Conservation (phyloP, 2,888 invertebrate species). For the Nowickia ferox region DNA sequence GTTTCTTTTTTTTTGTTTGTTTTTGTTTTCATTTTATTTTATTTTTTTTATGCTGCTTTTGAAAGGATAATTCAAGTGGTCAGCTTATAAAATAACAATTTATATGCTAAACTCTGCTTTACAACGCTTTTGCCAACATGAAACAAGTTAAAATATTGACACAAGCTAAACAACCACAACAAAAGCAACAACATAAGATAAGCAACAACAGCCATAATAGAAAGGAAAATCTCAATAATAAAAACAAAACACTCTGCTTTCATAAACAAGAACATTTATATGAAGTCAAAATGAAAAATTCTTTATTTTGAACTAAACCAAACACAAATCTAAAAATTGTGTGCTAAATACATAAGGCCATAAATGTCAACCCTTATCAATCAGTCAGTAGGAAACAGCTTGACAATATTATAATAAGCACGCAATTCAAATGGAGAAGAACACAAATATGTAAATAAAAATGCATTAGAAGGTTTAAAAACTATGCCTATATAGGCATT, state of each 20-base stretch:
- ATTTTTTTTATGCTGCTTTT: background rate
- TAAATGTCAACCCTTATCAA: conserved; percentile 38
- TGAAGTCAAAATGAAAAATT: conserved; percentile 3
- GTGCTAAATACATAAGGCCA: conserved; percentile 24
- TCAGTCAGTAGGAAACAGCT: conserved; percentile 3
- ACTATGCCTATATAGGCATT: too few relatives aligned
- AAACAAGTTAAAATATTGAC: conserved; percentile 33
- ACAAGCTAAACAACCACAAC: background rate
- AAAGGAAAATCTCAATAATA: background rate
- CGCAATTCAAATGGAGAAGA: too few relatives aligned
- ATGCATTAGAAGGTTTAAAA: too few relatives aligned
- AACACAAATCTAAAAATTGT: conserved; percentile 28
- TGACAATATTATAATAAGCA: too few relatives aligned
- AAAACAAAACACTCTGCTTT: conserved; percentile 5
- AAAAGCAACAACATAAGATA: background rate
- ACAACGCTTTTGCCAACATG: conserved; percentile 1
- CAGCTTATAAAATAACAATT: conserved; percentile 48
- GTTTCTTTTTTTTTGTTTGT: too few relatives aligned
- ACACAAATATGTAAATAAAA: too few relatives aligned
- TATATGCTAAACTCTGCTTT: conserved; percentile 36
- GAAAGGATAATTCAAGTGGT: conserved; percentile 6
- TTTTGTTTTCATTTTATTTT: background rate
- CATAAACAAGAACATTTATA: conserved; percentile 7
- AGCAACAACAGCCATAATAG: too few relatives aligned
- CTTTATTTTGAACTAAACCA: background rate